phyloP scores from a whole-genome alignment of 2,797 vertebrate genomes.

The Coreius guichenoti region DNA sequence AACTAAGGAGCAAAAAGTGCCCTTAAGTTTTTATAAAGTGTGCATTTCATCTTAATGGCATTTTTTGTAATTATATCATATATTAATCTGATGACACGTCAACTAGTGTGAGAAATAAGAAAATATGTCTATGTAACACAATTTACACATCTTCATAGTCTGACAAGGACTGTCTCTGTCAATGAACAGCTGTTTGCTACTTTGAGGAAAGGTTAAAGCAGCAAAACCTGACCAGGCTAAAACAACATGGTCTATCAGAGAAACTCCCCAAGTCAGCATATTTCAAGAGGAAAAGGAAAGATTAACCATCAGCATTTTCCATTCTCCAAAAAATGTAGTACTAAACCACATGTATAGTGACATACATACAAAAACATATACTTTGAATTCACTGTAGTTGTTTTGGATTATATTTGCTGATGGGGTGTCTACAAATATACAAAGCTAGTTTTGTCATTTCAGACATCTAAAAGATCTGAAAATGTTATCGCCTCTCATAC shows the following conservation, averaged over 20 bases:
- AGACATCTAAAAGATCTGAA: not conserved
- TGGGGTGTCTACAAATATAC: not conserved
- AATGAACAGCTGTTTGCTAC: slow-evolving; percentile 26
- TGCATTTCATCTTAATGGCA: not conserved
- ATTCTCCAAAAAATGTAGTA: slow-evolving; percentile 28
- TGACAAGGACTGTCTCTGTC: slow-evolving; percentile 14
- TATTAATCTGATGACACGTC: not conserved
- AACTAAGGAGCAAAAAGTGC: not conserved
- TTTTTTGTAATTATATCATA: not conserved
- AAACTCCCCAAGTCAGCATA: slow-evolving; percentile 40
- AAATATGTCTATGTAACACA: not conserved
- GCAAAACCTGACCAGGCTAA: slow-evolving; percentile 41
- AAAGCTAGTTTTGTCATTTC: not conserved
- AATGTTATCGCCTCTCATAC: not conserved
- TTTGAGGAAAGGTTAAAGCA: slow-evolving; percentile 35
- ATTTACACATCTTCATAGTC: slow-evolving; percentile 4
- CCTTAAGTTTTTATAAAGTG: not conserved
- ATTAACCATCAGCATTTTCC: slow-evolving; percentile 41
- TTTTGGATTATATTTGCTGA: not conserved
- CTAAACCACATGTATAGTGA: not conserved
- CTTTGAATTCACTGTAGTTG: not conserved
- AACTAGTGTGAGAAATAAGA: not conserved
- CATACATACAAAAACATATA: not conserved
- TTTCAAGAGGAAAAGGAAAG: slow-evolving; percentile 42
- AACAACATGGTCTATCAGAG: slow-evolving; percentile 30